Base-by-base conservation (phyloP, 35 echinoderm and acorn worm species). In the Acanthaster planci region DNA sequence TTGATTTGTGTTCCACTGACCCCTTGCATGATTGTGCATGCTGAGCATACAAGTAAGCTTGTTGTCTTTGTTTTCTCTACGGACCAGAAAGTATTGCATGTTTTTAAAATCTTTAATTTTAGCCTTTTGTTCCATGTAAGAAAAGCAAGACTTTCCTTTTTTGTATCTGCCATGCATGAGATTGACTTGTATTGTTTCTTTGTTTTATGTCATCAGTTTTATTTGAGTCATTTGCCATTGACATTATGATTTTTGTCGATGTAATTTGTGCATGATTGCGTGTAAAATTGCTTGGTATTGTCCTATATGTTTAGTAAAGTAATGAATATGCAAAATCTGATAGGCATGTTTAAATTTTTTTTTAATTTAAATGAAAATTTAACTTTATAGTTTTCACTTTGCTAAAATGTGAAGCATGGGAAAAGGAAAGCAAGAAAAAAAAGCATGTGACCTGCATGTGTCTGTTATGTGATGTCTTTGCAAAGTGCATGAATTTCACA, bases 1-100 rank as follows among this genome's bases (percentile, higher is more conserved):
- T 21, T 36, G 0, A 14, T 72, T 72, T 72, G 34, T 72, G 64
- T 72, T 72, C 10, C 64, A 29, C 9, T 72, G 4, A 47, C 4
- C 4, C 12, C 42, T 12, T 72, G 64, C 64, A 72, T 29, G 64
- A 34, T 31, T 34, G 2, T 31, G 64, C 64, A 72, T 72, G 64
- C 34, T 72, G 29, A 36, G 34, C 64, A 72, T 29, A 72, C 64
- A 72, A 72, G 64, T 72, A 72, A 72, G 64, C 64, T 72, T 10
- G 34, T 72, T 72, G 22, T 5, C 30, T 72, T 72, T 72, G 10
- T 14, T 26, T 72, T 72, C 30, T 72, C 12, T 47, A 6, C 64
- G 2, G 64, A 72, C 34, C 34, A 34, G 6, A 68, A 68, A 23
- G 23, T 68, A 31, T 72, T 8, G 42, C 42, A 47, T 47, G 14